A percentile compares a stretch with the other conserved stretches of the same genome.
Conservation (phyloP, 1,140 invertebrate species). For the Drosophila mojavensis region DNA sequence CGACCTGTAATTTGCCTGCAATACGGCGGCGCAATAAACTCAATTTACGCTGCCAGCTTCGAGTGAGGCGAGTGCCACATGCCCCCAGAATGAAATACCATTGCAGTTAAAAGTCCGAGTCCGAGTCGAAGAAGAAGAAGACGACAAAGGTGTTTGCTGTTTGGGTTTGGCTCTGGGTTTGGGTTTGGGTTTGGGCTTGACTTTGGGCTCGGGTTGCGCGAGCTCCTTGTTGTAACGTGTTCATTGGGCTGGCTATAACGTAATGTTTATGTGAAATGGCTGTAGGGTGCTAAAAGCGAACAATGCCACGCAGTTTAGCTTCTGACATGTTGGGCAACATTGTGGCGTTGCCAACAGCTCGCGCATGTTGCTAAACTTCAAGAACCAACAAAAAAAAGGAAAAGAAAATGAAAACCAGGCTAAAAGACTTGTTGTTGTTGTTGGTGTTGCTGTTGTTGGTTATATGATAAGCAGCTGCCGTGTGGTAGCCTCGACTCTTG, state of each 20-base stretch:
- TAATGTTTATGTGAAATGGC: slow-evolving; percentile 67
- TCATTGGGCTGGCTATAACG: slow-evolving; percentile 50
- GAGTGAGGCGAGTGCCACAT: slow-evolving; percentile 66
- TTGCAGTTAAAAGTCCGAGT: slow-evolving; percentile 8
- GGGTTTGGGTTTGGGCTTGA: not conserved
- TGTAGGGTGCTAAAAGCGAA: slow-evolving; percentile 73
- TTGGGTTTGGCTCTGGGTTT: not conserved
- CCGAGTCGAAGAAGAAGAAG: not conserved
- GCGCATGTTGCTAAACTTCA: slow-evolving; percentile 49
- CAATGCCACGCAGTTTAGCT: slow-evolving; percentile 66
- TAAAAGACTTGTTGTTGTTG: slow-evolving; percentile 10
- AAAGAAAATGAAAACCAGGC: not conserved
- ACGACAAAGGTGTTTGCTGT: not conserved
- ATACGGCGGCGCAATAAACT: slow-evolving; percentile 82
- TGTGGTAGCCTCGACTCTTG: slow-evolving; percentile 25
- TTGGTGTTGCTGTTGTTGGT: slow-evolving; percentile 4
- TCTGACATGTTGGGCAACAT: slow-evolving; percentile 66
- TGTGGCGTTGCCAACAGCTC: slow-evolving; percentile 47
- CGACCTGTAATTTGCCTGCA: slow-evolving; percentile 82
- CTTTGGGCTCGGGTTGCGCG: slow-evolving; percentile 3
- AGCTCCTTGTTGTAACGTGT: slow-evolving; percentile 65
- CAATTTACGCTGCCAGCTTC: slow-evolving; percentile 68
- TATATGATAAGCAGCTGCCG: slow-evolving; percentile 47
- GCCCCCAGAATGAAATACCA: slow-evolving; percentile 35
- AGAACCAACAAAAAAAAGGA: not conserved